These are phyloP conservation scores for Oceanodroma tethys DNA, from an alignment of 2,113 vertebrate genomes.

Conservation along the genomic window DNA sequence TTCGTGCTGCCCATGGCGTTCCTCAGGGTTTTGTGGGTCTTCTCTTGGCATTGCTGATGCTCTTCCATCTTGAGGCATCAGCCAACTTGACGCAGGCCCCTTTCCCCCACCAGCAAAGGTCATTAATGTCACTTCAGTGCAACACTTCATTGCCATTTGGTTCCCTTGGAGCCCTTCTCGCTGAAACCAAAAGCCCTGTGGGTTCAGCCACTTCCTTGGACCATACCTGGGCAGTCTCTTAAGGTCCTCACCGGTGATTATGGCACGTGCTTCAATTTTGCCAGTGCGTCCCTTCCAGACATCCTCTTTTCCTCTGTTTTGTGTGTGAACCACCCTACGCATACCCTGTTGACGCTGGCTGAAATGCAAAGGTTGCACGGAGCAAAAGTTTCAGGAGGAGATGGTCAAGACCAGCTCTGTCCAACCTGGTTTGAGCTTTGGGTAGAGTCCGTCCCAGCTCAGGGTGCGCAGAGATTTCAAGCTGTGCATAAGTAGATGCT, in stretches of 20 bases:
- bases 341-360: accelerated
- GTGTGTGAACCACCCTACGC: accelerated
- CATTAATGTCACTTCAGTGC: background rate
- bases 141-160: accelerated
- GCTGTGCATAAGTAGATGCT: background rate
- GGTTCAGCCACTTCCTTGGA: background rate
- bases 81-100: too few relatives aligned
- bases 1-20: accelerated
- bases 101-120: background rate
- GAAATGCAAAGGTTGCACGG: background rate
- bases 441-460: background rate
- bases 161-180: background rate
- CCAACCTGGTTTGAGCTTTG: background rate
- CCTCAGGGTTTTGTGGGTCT: background rate
- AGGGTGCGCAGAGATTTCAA: accelerated
- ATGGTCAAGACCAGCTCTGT: background rate
- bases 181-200: background rate
- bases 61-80: background rate
- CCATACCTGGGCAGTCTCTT: background rate
- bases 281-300: background rate
- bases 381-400: background rate
- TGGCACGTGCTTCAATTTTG: background rate
- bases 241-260: background rate
- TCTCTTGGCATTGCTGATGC: background rate
- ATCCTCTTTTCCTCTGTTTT: background rate